phyloP scores from a whole-genome alignment of 2,113 vertebrate genomes.

The Lepidothrix coronata region DNA sequence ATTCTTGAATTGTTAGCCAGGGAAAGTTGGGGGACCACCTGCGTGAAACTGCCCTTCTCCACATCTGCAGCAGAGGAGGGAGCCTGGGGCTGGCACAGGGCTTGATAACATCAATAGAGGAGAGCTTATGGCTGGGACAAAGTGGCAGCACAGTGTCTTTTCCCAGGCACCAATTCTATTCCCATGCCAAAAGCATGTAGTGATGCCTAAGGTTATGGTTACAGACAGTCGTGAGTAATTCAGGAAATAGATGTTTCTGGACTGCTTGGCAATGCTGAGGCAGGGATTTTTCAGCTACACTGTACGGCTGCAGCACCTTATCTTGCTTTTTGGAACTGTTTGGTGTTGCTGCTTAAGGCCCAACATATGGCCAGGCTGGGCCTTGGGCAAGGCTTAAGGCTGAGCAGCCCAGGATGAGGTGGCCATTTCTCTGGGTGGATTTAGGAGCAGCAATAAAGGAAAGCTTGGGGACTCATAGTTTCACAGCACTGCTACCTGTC shows the following conservation, averaged over 20 bases:
- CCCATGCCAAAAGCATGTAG: not conserved
- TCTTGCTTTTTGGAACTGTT: not conserved
- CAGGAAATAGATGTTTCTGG: not conserved
- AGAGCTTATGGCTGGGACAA: not conserved
- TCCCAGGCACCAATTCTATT: not conserved
- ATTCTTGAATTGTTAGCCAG: not conserved
- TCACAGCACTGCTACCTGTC: not conserved
- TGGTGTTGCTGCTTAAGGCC: not conserved
- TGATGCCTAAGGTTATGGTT: not conserved
- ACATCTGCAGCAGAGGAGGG: not conserved
- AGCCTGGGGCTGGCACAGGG: not conserved
- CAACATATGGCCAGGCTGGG: not conserved
- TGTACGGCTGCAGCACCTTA: not conserved
- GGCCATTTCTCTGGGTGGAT: not conserved
- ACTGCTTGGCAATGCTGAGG: not conserved
- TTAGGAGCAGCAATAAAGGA: not conserved
- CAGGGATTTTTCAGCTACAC: not conserved
- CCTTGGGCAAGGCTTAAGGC: not conserved
- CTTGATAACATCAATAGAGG: not conserved
- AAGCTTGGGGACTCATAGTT: not conserved
- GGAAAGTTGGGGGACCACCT: not conserved
- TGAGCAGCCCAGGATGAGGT: not conserved
- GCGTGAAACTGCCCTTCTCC: not conserved
- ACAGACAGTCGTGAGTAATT: not conserved
- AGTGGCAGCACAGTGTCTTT: not conserved